Conservation (phyloP, 2,113 vertebrate species). For the Burhinus bistriatus region DNA sequence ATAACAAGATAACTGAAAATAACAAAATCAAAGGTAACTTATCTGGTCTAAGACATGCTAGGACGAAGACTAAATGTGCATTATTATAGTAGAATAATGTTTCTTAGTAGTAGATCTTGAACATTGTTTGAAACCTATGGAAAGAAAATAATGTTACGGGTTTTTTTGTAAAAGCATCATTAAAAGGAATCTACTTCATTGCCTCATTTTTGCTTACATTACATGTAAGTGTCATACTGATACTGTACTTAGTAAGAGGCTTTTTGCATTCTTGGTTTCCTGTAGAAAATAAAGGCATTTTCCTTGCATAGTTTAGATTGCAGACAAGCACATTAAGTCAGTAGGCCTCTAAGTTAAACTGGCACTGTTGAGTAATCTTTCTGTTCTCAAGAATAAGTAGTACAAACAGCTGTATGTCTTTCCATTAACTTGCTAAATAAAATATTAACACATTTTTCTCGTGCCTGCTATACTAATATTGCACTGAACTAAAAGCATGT, state of each 20-base stretch:
- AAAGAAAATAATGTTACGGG: not conserved
- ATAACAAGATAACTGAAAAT: not conserved
- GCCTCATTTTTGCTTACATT: slow-evolving; percentile 53
- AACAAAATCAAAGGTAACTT: not conserved
- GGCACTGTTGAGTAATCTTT: slow-evolving; percentile 32
- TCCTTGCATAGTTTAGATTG: slow-evolving; percentile 37
- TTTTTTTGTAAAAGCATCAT: slow-evolving; percentile 37
- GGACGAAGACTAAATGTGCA: slow-evolving; percentile 16
- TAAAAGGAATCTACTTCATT: not conserved
- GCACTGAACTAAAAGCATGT: not conserved
- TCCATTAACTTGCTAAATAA: slow-evolving; percentile 63
- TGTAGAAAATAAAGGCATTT: slow-evolving; percentile 51
- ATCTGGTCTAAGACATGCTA: slow-evolving; percentile 31
- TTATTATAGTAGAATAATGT: slow-evolving; percentile 39
- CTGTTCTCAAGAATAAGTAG: slow-evolving; percentile 42
- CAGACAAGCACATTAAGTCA: not conserved
- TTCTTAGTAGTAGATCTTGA: slow-evolving; percentile 43
- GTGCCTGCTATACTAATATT: slow-evolving; percentile 60
- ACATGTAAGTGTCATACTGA: slow-evolving; percentile 45
- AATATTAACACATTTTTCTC: slow-evolving; percentile 62
- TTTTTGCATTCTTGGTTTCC: slow-evolving; percentile 38
- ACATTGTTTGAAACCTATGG: slow-evolving; percentile 41
- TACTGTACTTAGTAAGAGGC: slow-evolving; percentile 15
- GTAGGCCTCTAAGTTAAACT: slow-evolving; percentile 30
- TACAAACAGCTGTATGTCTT: slow-evolving; percentile 59